A percentile compares a stretch with the other conserved stretches of the same genome.
These are phyloP conservation scores for Brachypodius melanocephalos DNA, from an alignment of 2,113 vertebrate genomes.

Conservation along the genomic window DNA sequence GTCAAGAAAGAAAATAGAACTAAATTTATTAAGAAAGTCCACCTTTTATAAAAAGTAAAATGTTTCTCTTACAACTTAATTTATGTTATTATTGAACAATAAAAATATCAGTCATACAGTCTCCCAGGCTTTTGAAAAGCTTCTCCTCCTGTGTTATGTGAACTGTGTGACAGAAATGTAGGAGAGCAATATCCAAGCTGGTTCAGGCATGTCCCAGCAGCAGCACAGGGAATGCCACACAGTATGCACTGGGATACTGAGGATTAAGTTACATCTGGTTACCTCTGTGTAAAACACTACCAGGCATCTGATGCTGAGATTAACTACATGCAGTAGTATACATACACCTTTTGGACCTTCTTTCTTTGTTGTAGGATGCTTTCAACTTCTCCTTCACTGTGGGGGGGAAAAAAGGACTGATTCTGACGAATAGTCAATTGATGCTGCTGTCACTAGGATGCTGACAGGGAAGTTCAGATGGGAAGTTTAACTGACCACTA, in stretches of 20 bases:
- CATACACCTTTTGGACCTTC: not conserved
- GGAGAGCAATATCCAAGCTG: not conserved
- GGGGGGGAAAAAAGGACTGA: not conserved
- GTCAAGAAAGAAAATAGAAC: not conserved
- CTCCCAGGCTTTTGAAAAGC: not conserved
- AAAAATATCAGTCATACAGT: not conserved
- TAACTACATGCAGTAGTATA: not conserved
- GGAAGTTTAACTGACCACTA: not conserved
- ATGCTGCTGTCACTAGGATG: not conserved
- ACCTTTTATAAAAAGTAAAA: not conserved
- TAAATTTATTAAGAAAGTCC: not conserved
- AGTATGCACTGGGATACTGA: not conserved
- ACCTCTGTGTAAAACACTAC: not conserved
- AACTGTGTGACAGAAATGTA: not conserved
- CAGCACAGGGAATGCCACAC: not conserved
- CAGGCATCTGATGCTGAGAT: not conserved
- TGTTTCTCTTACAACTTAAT: not conserved
- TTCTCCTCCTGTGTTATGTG: not conserved
- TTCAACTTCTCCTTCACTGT: not conserved
- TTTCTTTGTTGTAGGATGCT: not conserved
- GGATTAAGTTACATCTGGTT: not conserved
- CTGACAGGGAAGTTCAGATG: not conserved
- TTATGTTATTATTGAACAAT: not conserved
- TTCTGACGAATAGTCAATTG: not conserved
- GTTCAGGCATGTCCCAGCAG: not conserved